These are phyloP conservation scores for Synergus gifuensis DNA, from an alignment of 2,888 invertebrate species.

Conservation along the genomic window DNA sequence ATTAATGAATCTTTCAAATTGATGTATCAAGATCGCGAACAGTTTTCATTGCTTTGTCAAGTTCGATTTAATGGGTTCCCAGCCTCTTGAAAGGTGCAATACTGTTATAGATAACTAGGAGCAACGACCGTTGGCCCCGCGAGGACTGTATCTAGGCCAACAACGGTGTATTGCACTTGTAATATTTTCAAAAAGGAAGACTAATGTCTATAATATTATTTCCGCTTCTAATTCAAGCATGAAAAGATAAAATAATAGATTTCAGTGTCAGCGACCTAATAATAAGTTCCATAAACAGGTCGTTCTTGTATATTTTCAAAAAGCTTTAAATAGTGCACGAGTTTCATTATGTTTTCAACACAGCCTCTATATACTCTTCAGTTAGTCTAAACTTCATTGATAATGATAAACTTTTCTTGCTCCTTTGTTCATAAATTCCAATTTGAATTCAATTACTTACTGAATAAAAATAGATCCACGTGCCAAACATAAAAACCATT, in stretches of 20 bases:
- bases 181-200: constrained; percentile 14
- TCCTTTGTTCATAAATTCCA: too few relatives aligned
- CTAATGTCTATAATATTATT: not conserved
- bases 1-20: not conserved
- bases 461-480: too few relatives aligned
- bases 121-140: constrained; percentile 73
- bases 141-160: constrained; percentile 70
- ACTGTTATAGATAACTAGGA: constrained; percentile 70
- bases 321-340: too few relatives aligned
- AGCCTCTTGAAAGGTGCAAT: constrained; percentile 38
- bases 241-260: not conserved
- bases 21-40: not conserved
- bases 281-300: too few relatives aligned
- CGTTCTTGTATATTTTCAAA: too few relatives aligned
- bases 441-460: too few relatives aligned
- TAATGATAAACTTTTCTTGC: too few relatives aligned
- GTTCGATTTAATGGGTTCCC: not conserved
- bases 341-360: too few relatives aligned
- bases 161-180: constrained; percentile 53
- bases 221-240: not conserved
- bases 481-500: too few relatives aligned
- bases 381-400: too few relatives aligned
- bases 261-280: not conserved
- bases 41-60: not conserved
- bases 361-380: too few relatives aligned